Percentiles rank a stretch among this genome's conserved stretches.
These are phyloP conservation scores for Oreochromis niloticus DNA, from an alignment of 2,113 vertebrate species.

Conservation along the genomic window DNA sequence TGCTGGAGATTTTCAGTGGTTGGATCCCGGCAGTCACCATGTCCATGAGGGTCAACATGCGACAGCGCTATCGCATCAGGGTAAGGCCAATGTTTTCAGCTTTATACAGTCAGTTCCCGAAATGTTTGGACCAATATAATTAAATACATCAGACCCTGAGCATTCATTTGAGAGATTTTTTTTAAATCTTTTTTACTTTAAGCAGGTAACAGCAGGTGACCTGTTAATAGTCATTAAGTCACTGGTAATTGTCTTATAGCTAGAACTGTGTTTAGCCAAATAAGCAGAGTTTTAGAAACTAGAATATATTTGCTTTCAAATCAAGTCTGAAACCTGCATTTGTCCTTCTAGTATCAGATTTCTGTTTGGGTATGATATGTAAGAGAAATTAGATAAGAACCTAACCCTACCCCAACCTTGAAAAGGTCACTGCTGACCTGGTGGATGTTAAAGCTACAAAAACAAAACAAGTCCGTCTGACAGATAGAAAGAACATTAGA, in stretches of 20 bases:
- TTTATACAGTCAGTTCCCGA: neutral
- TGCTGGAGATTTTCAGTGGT: slow-evolving; percentile 56
- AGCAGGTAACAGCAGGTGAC: neutral
- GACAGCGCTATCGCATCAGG: slow-evolving; percentile 67
- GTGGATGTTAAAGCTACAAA: neutral
- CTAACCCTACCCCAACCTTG: neutral
- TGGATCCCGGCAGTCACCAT: slow-evolving; percentile 25
- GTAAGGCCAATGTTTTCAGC: slow-evolving; percentile 30
- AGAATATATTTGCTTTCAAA: neutral
- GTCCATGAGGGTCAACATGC: slow-evolving; percentile 68
- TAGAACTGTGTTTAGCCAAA: neutral
- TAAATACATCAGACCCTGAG: neutral
- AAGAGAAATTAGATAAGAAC: neutral
- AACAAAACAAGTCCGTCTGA: neutral
- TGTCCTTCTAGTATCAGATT: neutral
- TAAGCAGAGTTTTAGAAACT: neutral
- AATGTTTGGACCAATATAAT: neutral
- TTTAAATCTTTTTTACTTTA: neutral
- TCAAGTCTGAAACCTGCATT: neutral
- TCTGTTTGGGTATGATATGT: neutral
- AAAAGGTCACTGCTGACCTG: neutral
- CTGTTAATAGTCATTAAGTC: neutral
- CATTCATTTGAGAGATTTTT: neutral
- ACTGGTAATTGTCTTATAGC: neutral
- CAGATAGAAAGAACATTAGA: neutral